Base-by-base conservation (phyloP, 2,888 invertebrate genomes). In the Pterostichus niger region DNA sequence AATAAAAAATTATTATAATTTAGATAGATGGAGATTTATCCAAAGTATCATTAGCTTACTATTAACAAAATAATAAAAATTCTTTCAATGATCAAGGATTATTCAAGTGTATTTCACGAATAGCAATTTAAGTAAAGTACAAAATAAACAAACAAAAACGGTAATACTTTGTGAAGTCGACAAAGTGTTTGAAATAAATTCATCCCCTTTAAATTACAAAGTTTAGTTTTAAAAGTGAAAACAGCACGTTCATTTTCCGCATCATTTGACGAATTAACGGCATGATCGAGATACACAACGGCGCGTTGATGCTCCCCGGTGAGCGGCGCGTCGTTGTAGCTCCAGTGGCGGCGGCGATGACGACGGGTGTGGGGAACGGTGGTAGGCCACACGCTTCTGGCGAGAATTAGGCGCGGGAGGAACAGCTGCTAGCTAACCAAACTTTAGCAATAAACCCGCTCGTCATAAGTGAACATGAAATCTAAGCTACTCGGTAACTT, bases 401-500 rank as follows among this genome's bases (percentile, higher is more conserved):
- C 80, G 80, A 40, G 80, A 81, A 81, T 81, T 81, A 81, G 80
- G 54, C 80, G 59, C 31, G 10, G 13, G 59, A 33, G 76, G 77
- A 77, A 78, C 80, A 81, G 80, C 80, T 81, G 80, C 64, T 80
- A 49, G 83, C 83, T 84, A 75, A 83, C 76, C 84, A 84, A 85
- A 85, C 85, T 86, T 86, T 84, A 84, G 85, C 85, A 84, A 85
- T 86, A 86, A 85, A 85, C 84, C 84, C 52, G 85, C 85, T 85
- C 84, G 84, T 86, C 85, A 85, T 85, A 84, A 84, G 84, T 85
- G 85, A 84, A 84, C 85, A 85, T 85, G 85, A 85, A 85, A 85
- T 81, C 80, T 81, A 68, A 78, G 71, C 80, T 54, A 81, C 71
- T 71, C 80, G 40, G 80, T 81, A 81, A 81, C 71, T 81, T 81